A percentile compares a stretch with the other conserved stretches of the same genome.
phyloP scores from a whole-genome alignment of 35 echinoderm and acorn worm species.

The Apostichopus japonicus region DNA sequence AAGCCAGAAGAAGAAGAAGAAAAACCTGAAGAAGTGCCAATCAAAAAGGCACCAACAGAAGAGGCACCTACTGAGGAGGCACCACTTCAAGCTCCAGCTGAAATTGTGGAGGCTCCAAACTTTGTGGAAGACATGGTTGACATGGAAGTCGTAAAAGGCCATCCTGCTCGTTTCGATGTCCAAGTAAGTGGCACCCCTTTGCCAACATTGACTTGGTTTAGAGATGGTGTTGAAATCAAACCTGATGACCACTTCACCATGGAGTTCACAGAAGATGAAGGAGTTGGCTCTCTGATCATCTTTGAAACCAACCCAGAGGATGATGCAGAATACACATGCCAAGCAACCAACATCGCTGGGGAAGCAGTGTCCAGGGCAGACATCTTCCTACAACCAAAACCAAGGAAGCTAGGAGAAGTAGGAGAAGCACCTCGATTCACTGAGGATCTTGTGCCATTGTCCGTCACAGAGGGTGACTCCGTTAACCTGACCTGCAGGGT shows the following conservation, averaged over 20 bases:
- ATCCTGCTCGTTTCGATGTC: constrained; percentile 92
- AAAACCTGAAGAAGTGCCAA: constrained; percentile 53
- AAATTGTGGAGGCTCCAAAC: constrained; percentile 73
- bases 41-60: constrained; percentile 36
- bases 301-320: constrained; percentile 79
- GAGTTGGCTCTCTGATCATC: constrained; percentile 81
- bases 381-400: constrained; percentile 81
- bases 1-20: not conserved
- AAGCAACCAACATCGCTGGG: constrained; percentile 87
- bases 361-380: constrained; percentile 89
- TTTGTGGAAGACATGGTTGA: constrained; percentile 98
- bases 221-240: constrained; percentile 75
- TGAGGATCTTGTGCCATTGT: constrained; percentile 64
- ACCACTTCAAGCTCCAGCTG: constrained; percentile 45
- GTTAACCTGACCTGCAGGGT: constrained; percentile 84
- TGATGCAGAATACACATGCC: constrained; percentile 97
- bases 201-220: constrained; percentile 83
- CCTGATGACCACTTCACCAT: constrained; percentile 83
- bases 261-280: constrained; percentile 88
- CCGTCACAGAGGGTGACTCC: constrained; percentile 72
- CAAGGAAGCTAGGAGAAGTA: constrained; percentile 65
- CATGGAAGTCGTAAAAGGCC: constrained; percentile 89
- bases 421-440: constrained; percentile 77
- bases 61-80: constrained; percentile 43
- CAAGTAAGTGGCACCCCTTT: constrained; percentile 87